Conservation (phyloP, 2,888 invertebrate genomes). For the Elmis aenea region DNA sequence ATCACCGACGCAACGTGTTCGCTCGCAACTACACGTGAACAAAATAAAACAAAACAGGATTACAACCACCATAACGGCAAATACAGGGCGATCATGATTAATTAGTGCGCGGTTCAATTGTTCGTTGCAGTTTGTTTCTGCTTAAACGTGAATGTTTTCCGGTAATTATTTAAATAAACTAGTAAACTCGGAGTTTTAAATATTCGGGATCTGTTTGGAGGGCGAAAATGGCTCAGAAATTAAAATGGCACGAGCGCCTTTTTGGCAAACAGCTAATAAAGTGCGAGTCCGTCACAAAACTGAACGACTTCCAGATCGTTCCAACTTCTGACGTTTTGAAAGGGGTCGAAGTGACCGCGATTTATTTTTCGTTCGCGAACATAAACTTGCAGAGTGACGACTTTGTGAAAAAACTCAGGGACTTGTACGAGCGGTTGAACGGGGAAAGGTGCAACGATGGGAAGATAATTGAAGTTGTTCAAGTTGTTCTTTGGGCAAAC, state of each 20-base stretch:
- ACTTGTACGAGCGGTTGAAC: conserved; percentile 50
- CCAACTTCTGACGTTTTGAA: conserved; percentile 50
- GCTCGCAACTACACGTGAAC: neutral
- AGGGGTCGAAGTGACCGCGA: conserved; percentile 54
- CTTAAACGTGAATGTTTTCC: too few relatives aligned
- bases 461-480: conserved; percentile 56
- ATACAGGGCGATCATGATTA: too few relatives aligned
- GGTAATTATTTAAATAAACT: too few relatives aligned
- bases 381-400: conserved; percentile 65
- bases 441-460: conserved; percentile 36
- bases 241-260: conserved; percentile 59
- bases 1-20: neutral
- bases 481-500: conserved; percentile 67
- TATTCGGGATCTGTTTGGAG: too few relatives aligned
- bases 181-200: too few relatives aligned
- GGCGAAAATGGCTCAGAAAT: conserved; percentile 25
- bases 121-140: too few relatives aligned
- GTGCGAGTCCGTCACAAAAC: conserved; percentile 48
- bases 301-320: conserved; percentile 48
- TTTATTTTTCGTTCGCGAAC: conserved; percentile 69
- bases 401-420: conserved; percentile 59
- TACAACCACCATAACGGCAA: too few relatives aligned
- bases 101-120: too few relatives aligned
- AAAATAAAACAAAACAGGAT: neutral
- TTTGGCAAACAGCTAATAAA: conserved; percentile 55